Conservation (phyloP, 2,113 vertebrate genomes). For the Passerina amoena region DNA sequence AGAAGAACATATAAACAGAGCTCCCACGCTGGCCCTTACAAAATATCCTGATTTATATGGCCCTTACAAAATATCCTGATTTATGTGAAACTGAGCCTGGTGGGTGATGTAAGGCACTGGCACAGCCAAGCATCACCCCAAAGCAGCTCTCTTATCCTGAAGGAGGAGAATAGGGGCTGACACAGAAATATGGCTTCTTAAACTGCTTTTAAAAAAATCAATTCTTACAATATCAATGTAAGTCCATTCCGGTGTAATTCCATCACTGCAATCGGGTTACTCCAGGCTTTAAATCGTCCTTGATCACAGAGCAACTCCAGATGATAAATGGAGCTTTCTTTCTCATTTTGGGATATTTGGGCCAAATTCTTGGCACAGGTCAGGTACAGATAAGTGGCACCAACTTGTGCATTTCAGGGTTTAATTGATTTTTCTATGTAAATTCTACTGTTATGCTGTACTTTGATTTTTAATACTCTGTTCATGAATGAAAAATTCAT, state of each 20-base stretch:
- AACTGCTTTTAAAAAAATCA: neutral
- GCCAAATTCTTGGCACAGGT: neutral
- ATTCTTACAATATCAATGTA: neutral
- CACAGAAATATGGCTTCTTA: neutral
- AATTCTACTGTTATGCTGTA: neutral
- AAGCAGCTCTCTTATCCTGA: neutral
- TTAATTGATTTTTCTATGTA: neutral
- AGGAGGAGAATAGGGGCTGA: neutral
- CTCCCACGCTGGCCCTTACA: neutral
- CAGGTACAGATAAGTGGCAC: neutral
- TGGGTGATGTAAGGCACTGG: neutral
- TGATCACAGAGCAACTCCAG: neutral
- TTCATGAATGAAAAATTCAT: neutral
- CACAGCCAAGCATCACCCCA: neutral
- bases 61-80: neutral
- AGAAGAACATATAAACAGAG: neutral
- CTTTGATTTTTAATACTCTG: neutral
- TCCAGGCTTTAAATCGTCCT: neutral
- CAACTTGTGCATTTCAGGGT: neutral
- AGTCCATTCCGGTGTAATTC: neutral
- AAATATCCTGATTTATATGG: neutral
- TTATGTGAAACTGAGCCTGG: neutral
- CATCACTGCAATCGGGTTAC: neutral
- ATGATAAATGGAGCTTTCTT: neutral
- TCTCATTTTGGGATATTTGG: neutral